A percentile compares a stretch with the other conserved stretches of the same genome.
Evolutionary conservation across 1,140 invertebrate species (phyloP).

Genomic region (Aphaenogaster floridana): DNA sequence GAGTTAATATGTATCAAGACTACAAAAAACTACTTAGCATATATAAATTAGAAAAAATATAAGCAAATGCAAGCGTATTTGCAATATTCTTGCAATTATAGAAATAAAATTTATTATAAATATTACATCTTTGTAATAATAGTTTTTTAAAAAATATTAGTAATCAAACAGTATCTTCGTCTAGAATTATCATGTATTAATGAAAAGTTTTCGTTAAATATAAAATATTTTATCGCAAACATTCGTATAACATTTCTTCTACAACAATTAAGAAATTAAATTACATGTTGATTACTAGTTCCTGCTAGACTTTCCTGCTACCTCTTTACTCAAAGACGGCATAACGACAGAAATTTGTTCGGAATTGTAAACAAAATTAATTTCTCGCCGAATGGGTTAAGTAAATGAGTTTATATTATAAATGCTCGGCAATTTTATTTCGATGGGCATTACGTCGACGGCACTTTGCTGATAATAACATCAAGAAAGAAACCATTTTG

Average conservation of each 20-base stretch:
- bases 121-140: not conserved
- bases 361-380: constrained; percentile 62
- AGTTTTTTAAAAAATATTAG: not conserved
- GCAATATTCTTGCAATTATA: not conserved
- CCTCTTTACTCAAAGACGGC: constrained; percentile 17
- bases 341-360: constrained; percentile 46
- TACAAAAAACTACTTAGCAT: not conserved
- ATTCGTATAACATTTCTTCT: constrained; percentile 21
- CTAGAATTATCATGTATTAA: constrained; percentile 10
- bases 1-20: too few species aligned
- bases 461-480: constrained; percentile 57
- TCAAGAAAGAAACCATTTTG: constrained; percentile 56
- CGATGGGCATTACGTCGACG: constrained; percentile 37
- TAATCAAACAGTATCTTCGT: not conserved
- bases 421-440: constrained; percentile 58
- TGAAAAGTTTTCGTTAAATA: not conserved
- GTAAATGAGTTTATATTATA: constrained; percentile 58
- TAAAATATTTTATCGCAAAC: constrained; percentile 19
- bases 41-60: not conserved
- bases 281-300: constrained; percentile 56
- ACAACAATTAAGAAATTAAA: constrained; percentile 47
- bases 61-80: not conserved
- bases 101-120: not conserved
- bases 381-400: constrained; percentile 58
- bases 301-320: not conserved